Evolutionary conservation across 2,888 invertebrate species (phyloP).

Genomic region (Leucophora obtusa): DNA sequence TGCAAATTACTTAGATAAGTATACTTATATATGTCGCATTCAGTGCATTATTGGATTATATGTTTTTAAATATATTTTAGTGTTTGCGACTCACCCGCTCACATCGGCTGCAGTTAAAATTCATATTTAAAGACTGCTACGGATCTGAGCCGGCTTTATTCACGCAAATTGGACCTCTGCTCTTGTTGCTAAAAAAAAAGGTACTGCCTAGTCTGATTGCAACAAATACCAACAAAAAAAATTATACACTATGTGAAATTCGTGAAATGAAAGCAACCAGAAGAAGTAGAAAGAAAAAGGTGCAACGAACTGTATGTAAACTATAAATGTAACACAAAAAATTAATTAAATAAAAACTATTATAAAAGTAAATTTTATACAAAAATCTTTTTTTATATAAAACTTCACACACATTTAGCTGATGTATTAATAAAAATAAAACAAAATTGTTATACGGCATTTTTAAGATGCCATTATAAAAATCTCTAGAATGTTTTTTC

Average conservation of each 20-base stretch:
- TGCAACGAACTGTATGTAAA: constrained; percentile 62
- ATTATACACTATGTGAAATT: constrained; percentile 45
- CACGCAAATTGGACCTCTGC: too few relatives aligned
- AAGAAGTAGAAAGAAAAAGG: constrained; percentile 42
- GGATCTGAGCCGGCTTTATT: too few relatives aligned
- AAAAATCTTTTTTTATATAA: not conserved
- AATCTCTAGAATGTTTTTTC: constrained; percentile 52
- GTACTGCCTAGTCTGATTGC: constrained; percentile 50
- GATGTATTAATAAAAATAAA: not conserved
- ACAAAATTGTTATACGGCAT: constrained; percentile 24
- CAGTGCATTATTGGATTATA: too few relatives aligned
- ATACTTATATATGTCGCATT: too few relatives aligned
- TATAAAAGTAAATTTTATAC: not conserved
- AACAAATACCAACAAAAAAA: constrained; percentile 46
- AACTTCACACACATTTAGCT: not conserved
- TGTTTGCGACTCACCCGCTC: too few relatives aligned
- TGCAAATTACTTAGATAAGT: too few relatives aligned
- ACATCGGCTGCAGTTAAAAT: too few relatives aligned
- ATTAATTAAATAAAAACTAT: constrained; percentile 2
- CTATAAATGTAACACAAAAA: constrained; percentile 45
- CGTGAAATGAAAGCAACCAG: constrained; percentile 26
- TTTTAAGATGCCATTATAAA: constrained; percentile 40
- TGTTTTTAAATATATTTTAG: too few relatives aligned
- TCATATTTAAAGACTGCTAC: too few relatives aligned
- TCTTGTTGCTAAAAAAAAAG: too few relatives aligned